phyloP scores from a whole-genome alignment of 2,888 invertebrate genomes.

The Andrena marginata region DNA sequence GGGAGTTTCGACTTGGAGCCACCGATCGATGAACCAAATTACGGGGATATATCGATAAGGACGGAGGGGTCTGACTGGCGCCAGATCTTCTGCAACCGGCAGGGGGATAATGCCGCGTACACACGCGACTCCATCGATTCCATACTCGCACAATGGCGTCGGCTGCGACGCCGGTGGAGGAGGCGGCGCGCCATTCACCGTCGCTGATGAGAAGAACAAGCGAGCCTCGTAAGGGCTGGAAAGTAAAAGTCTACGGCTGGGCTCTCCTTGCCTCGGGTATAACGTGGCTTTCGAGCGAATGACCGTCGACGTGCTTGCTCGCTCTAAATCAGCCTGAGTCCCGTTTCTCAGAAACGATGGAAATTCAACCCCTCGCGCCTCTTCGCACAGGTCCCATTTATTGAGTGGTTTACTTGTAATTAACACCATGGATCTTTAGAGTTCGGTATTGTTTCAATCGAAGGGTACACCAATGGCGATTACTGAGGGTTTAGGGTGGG shows the following conservation, averaged over 20 bases:
- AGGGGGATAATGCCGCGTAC: constrained; percentile 80
- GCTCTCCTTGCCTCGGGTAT: constrained; percentile 44
- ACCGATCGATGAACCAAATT: constrained; percentile 63
- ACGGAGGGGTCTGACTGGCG: constrained; percentile 67
- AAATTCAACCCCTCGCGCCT: no score
- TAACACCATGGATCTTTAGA: no score
- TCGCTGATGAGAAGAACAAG: constrained; percentile 67
- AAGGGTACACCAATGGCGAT: no score
- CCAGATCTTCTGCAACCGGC: constrained; percentile 80
- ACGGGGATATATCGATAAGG: constrained; percentile 60
- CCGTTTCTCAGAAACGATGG: constrained; percentile 24
- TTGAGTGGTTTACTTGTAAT: no score
- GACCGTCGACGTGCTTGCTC: constrained; percentile 38
- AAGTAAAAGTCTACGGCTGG: constrained; percentile 72
- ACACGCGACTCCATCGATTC: constrained; percentile 83
- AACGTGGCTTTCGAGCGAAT: constrained; percentile 35
- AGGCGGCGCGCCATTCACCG: constrained; percentile 69
- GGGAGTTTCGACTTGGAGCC: neutral
- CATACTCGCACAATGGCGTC: constrained; percentile 74
- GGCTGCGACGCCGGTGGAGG: constrained; percentile 52
- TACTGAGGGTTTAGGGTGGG: no score
- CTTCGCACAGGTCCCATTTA: no score
- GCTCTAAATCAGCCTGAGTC: constrained; percentile 37
- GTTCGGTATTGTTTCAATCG: no score
- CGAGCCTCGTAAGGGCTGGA: constrained; percentile 67